Evolutionary conservation across 2,888 invertebrate genomes (phyloP).

Genomic region (Coelogynopora nodosa): DNA sequence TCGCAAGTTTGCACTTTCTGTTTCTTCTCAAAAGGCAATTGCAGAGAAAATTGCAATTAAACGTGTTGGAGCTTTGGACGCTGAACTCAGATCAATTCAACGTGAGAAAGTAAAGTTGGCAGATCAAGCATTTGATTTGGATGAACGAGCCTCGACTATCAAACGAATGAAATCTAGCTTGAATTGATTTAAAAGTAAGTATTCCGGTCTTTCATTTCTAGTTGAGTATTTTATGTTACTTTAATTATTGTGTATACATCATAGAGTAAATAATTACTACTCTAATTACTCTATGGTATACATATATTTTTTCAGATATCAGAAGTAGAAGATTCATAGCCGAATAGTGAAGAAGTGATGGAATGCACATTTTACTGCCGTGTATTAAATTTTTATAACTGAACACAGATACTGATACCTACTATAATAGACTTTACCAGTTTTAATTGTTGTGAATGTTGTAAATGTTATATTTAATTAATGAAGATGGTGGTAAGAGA

Average conservation of each 20-base stretch:
- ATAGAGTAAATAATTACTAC: no score
- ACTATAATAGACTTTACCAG: no score
- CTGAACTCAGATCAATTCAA: not conserved
- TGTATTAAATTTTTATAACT: no score
- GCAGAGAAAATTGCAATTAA: no score
- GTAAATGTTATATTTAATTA: not conserved
- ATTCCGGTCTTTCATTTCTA: not conserved
- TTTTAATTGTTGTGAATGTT: no score
- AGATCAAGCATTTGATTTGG: not conserved
- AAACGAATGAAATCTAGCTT: not conserved
- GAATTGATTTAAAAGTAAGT: not conserved
- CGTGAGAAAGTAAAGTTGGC: no score
- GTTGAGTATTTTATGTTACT: not conserved
- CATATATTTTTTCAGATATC: no score
- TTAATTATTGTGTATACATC: not conserved
- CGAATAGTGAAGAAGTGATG: no score
- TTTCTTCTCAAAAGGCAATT: no score
- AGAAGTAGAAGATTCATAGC: no score
- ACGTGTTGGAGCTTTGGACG: not conserved
- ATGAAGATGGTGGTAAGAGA: constrained; percentile 15
- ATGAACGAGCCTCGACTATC: not conserved
- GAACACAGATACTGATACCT: no score
- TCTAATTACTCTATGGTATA: not conserved
- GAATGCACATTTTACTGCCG: no score
- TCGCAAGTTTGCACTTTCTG: not conserved